Conservation (phyloP, 2,797 vertebrate species). For the Melanotaenia pygmaea region DNA sequence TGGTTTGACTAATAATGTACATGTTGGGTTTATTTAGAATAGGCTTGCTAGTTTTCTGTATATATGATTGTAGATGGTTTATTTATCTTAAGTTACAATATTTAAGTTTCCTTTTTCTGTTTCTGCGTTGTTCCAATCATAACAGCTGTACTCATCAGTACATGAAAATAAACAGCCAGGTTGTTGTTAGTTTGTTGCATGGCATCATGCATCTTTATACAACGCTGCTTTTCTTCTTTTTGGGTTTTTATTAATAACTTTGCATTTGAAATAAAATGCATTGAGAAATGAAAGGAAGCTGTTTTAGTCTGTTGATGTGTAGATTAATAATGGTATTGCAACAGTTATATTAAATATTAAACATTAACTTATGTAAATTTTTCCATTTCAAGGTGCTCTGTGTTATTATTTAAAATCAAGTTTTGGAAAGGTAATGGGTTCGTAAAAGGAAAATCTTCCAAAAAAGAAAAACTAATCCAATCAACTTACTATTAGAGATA, state of each 20-base stretch:
- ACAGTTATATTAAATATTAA: conserved; percentile 60
- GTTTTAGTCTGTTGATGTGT: conserved; percentile 51
- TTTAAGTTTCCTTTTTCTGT: conserved; percentile 4
- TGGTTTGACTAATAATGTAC: conserved; percentile 35
- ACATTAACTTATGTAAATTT: conserved; percentile 42
- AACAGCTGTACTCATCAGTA: conserved; percentile 33
- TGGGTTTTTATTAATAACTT: conserved; percentile 32
- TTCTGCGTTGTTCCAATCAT: conserved; percentile 32
- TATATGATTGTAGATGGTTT: conserved; percentile 53
- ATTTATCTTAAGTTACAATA: conserved; percentile 34
- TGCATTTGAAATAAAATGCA: conserved; percentile 10
- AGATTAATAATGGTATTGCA: conserved; percentile 40
- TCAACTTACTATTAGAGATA: no score
- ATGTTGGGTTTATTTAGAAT: conserved; percentile 51
- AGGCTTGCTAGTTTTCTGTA: conserved; percentile 47
- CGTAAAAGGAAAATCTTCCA: no score
- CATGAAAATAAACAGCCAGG: conserved; percentile 25
- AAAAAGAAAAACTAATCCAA: no score
- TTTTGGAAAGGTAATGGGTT: background rate
- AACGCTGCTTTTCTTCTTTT: conserved; percentile 25
- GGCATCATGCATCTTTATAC: conserved; percentile 33
- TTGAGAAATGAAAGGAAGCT: conserved; percentile 27
- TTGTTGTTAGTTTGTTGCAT: conserved; percentile 45
- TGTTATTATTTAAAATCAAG: conserved; percentile 25
- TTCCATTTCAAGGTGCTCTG: conserved; percentile 21